Evolutionary conservation across 2,888 invertebrate genomes (phyloP).

Genomic region (Tenthredo livida): DNA sequence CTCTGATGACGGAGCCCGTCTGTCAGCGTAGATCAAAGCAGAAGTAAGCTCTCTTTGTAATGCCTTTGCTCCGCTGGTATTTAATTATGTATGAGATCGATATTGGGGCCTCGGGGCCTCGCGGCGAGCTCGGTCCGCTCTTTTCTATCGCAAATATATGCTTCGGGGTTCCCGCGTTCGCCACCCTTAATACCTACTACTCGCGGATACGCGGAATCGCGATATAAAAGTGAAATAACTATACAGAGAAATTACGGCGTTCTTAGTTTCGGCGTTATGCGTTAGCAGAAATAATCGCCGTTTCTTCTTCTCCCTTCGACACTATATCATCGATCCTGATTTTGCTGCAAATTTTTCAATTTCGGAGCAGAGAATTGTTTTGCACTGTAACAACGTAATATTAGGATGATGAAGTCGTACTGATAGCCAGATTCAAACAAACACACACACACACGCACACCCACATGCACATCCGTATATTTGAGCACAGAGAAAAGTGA

Average conservation of each 20-base stretch:
- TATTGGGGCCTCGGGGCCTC: constrained; percentile 75
- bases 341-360: not conserved
- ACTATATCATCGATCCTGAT: not conserved
- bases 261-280: not conserved
- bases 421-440: not conserved
- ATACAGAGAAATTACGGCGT: not conserved
- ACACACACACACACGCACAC: not conserved
- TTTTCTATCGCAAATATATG: constrained; percentile 51
- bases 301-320: not conserved
- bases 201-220: not conserved
- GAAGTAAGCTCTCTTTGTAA: constrained; percentile 77
- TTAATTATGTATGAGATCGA: constrained; percentile 78
- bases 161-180: not conserved
- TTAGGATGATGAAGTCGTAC: not conserved
- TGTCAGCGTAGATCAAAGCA: constrained; percentile 78
- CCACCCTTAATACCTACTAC: not conserved
- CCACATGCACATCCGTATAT: not conserved
- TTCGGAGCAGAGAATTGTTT: not conserved
- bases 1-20: constrained; percentile 77
- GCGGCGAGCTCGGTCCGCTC: constrained; percentile 56
- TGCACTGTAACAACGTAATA: no score
- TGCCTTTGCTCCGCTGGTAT: constrained; percentile 76
- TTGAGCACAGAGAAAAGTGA: constrained; percentile 20
- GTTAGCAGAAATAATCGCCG: not conserved
- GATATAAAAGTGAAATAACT: not conserved